Conservation (phyloP, 2,888 invertebrate species). For the Stenolophus ochropezus region DNA sequence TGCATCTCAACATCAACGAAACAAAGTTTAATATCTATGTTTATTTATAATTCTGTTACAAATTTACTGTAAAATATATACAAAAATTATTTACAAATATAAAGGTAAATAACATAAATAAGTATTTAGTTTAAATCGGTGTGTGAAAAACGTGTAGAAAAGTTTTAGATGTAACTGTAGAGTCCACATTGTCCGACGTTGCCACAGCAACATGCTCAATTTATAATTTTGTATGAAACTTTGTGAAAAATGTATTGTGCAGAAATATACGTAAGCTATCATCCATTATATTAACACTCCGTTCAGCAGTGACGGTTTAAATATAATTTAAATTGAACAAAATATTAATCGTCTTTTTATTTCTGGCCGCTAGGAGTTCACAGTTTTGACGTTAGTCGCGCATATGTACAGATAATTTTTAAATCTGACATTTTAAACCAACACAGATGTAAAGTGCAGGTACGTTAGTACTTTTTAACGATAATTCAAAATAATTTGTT, state of each 20-base stretch:
- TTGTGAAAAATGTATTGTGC: conserved; percentile 10
- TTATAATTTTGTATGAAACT: background rate
- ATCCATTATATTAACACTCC: background rate
- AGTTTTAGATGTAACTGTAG: background rate
- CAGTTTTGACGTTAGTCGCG: conserved; percentile 43
- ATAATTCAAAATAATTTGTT: background rate
- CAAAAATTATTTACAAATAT: background rate
- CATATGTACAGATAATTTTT: conserved; percentile 34
- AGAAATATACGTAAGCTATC: background rate
- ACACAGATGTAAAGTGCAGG: conserved; percentile 41
- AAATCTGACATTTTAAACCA: conserved; percentile 53
- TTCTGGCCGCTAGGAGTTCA: conserved; percentile 31
- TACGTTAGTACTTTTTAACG: conserved; percentile 28
- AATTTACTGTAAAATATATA: background rate
- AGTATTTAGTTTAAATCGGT: background rate
- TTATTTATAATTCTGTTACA: background rate
- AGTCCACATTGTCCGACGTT: conserved; percentile 8
- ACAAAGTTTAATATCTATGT: background rate
- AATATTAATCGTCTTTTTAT: background rate
- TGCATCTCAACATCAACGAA: background rate
- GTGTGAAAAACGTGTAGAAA: background rate
- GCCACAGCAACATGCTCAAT: background rate
- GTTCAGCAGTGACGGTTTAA: background rate
- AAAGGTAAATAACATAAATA: background rate
- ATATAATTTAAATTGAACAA: background rate